These are phyloP conservation scores for Terrapene triunguis DNA, from an alignment of 2,113 vertebrate species.

Conservation along the genomic window DNA sequence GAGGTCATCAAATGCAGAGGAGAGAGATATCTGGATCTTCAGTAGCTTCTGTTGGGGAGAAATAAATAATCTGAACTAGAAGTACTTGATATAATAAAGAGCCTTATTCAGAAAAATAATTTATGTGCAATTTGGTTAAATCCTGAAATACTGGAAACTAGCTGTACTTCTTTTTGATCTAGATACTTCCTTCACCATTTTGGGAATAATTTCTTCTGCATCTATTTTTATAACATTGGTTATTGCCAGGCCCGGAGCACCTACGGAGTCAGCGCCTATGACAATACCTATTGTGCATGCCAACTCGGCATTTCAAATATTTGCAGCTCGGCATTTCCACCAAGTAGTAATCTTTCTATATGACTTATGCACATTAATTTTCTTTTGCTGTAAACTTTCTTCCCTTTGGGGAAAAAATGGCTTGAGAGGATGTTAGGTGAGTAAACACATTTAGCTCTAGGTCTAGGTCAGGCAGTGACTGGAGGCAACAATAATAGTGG, in stretches of 20 bases:
- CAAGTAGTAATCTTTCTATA: slow-evolving; percentile 42
- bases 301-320: slow-evolving; percentile 24
- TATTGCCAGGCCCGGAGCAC: background rate
- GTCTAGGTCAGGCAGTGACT: slow-evolving; percentile 64
- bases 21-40: background rate
- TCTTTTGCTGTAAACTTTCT: slow-evolving; percentile 28
- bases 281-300: background rate
- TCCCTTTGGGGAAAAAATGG: slow-evolving; percentile 15
- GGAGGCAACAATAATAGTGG: slow-evolving; percentile 33
- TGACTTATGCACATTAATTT: slow-evolving; percentile 12
- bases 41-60: background rate
- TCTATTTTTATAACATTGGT: background rate
- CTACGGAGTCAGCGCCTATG: too few species aligned
- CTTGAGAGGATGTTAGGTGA: slow-evolving; percentile 41
- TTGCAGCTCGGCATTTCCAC: slow-evolving; percentile 37
- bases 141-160: background rate
- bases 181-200: background rate
- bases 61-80: background rate
- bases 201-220: background rate
- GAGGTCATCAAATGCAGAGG: background rate
- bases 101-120: background rate
- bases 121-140: background rate
- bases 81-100: background rate
- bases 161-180: background rate
- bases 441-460: slow-evolving; percentile 57